Evolutionary conservation across 2,888 invertebrate genomes (phyloP), one percentile per base, ranked within the genome.

Genomic region (Saturnia japonica): DNA sequence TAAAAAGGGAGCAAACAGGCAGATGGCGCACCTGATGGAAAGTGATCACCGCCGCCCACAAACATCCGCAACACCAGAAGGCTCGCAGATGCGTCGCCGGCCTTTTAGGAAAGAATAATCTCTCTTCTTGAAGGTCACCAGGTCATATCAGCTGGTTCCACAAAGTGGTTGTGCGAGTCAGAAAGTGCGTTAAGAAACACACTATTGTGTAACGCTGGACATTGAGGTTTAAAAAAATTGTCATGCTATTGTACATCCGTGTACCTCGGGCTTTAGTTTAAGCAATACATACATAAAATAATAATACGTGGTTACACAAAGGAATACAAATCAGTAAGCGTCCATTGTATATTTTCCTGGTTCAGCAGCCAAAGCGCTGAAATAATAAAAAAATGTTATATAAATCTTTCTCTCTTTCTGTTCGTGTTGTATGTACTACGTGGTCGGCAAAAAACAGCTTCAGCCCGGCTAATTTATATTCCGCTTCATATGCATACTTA

Each of bases 401-500:
- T 60, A 60, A 60, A 28, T 60, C 57, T 25, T 14, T 11, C 28
- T 28, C 57, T 60, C 25, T 60, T 9, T 54, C 54, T 54, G 8
- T 54, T 7, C 11, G 11, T 22, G 22, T 28, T 60, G 25, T 60
- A 25, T 28, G 47, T 25, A 34, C 19, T 47, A 68, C 68, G 28
- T 11, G 51, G 68, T 28, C 68, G 16, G 47, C 68, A 68, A 51
- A 68, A 68, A 47, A 25, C 47, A 14, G 45, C 57, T 34, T 22
- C 22, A 34, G 40, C 68, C 57, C 25, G 72, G 71, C 74, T 78
- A 73, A 78, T 78, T 77, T 77, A 71, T 77, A 78, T 78, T 75
- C 77, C 70, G 67, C 54, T 76, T 73, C 74, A 75, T 78, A 74
- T 74, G 72, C 75, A 75, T 77, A 75, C 47, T 47, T 47, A 22